These are phyloP conservation scores for Hydrolagus colliei DNA, from an alignment of 2,797 vertebrate genomes.

Conservation along the genomic window DNA sequence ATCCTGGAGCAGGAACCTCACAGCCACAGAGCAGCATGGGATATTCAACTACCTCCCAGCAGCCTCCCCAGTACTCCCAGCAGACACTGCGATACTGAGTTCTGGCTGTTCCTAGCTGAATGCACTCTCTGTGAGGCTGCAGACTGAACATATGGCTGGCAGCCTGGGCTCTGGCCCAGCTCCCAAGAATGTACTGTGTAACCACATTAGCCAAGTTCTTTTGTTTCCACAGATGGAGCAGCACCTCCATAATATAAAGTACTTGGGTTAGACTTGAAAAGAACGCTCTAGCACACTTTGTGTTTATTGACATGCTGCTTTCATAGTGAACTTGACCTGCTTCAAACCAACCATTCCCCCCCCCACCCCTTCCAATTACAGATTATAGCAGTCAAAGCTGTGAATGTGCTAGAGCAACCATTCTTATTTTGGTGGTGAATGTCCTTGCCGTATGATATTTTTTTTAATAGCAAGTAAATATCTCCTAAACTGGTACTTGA, in stretches of 20 bases:
- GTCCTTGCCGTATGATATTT: constrained; percentile 60
- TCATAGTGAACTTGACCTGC: constrained; percentile 72
- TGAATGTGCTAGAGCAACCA: constrained; percentile 70
- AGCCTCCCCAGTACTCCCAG: constrained; percentile 98
- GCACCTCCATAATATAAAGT: constrained; percentile 51
- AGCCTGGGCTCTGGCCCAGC: constrained; percentile 52
- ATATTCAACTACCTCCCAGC: constrained; percentile 99
- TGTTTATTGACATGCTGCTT: constrained; percentile 70
- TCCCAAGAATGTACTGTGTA: constrained; percentile 60
- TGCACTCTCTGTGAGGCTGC: constrained; percentile 56
- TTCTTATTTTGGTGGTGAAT: constrained; percentile 63
- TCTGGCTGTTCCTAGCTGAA: constrained; percentile 45
- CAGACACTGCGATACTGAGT: constrained; percentile 96
- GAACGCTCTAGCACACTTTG: constrained; percentile 68
- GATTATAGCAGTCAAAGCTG: constrained; percentile 70
- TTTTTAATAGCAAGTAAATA: constrained; percentile 54
- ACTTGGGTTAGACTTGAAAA: constrained; percentile 59
- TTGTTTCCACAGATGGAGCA: constrained; percentile 52
- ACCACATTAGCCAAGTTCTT: constrained; percentile 54
- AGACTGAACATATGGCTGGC: constrained; percentile 49
- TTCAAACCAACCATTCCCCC: constrained; percentile 62
- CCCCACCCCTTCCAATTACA: constrained; percentile 54
- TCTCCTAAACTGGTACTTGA: constrained; percentile 62
- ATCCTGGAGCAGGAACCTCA: constrained; percentile 98
- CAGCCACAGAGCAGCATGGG: constrained; percentile 99